These are phyloP conservation scores for Cerceris rybyensis DNA, from an alignment of 2,888 invertebrate species.

Conservation along the genomic window DNA sequence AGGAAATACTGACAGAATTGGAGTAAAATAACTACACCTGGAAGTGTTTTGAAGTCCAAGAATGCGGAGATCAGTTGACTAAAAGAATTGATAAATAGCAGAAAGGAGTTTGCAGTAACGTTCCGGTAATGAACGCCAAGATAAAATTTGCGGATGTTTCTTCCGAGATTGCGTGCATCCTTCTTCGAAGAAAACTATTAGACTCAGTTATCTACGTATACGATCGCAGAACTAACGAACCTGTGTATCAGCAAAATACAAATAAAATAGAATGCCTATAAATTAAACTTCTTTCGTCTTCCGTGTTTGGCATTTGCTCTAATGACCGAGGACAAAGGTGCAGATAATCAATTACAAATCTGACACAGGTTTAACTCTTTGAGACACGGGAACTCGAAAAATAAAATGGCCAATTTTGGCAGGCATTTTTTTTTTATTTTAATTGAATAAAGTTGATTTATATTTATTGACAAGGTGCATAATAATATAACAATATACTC, in stretches of 20 bases:
- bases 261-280: conserved; percentile 14
- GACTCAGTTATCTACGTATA: conserved; percentile 44
- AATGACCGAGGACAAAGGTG: not conserved
- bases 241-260: conserved; percentile 43
- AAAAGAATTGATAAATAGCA: not conserved
- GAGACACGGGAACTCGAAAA: no score
- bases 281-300: not conserved
- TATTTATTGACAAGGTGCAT: no score
- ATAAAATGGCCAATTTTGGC: no score
- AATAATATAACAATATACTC: no score
- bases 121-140: conserved; percentile 50
- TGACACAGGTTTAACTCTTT: no score
- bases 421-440: no score
- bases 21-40: no score
- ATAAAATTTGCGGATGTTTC: conserved; percentile 51
- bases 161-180: conserved; percentile 50
- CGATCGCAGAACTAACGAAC: conserved; percentile 58
- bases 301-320: not conserved
- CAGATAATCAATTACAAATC: no score
- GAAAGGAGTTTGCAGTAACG: conserved; percentile 16
- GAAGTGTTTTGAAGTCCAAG: no score
- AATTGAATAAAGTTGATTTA: no score
- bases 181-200: conserved; percentile 50
- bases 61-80: not conserved
- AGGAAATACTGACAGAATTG: no score